Base-by-base conservation (phyloP, 2,888 invertebrate species). In the Netelia inedita region DNA sequence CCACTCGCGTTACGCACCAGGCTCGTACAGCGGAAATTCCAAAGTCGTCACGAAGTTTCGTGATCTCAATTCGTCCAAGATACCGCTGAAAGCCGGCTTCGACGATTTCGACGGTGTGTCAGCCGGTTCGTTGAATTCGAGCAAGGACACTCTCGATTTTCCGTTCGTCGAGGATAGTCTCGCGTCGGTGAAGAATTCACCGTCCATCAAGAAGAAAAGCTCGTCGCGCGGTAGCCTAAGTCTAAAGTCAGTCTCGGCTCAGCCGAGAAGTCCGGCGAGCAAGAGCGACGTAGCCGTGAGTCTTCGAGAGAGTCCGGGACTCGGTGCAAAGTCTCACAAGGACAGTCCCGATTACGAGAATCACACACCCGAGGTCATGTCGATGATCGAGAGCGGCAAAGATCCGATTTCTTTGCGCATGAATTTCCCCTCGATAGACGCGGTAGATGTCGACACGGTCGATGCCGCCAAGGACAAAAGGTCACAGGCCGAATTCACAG, bases 51-150 rank as follows among this genome's bases (percentile, higher is more conserved):
- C 88, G 8, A 91, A 88, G 66, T 91, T 91, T 69, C 89, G 91
- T 63, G 91, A 92, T 66, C 87, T 92, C 16, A 91, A 93, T 82
- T 92, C 91, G 14, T 92, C 92, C 2, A 93, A 92, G 61, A 88
- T 90, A 16, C 92, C 93, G 1, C 79, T 92, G 21, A 93, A 92
- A 75, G 93, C 93, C 6, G 92, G 91, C 11, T 93, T 93, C 85
- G 93, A 93, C 59, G 93, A 93, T 74, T 93, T 93, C 78, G 93
- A 93, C 76, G 93, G 92, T 16, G 91, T 91, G 0, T 93, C 93
- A 1, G 91, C 89, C 11, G 90, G 90, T 14, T 93, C 93, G 14
- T 79, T 92, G 1, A 89, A 89, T 35, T 93, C 93, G 9, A 93
- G 92, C 82, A 92, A 92, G 57, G 93, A 92, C 83, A 91, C 92